phyloP scores from a whole-genome alignment of 2,888 invertebrate species.

The Teleogryllus oceanicus region DNA sequence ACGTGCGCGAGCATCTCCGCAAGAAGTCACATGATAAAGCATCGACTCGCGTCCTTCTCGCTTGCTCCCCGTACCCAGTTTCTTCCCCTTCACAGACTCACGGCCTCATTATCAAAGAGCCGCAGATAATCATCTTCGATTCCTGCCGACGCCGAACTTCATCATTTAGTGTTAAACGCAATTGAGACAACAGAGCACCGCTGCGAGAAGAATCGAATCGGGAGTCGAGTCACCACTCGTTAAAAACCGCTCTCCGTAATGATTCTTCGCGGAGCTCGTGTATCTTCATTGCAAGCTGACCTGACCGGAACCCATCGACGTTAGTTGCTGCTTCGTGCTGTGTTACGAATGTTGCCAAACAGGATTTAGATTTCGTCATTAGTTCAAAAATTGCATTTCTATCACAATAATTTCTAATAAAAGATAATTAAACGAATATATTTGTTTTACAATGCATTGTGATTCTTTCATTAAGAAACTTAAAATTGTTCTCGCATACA shows the following conservation, averaged over 20 bases:
- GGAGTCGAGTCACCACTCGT: neutral
- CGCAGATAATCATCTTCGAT: neutral
- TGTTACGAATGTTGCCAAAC: neutral
- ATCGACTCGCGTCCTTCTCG: neutral
- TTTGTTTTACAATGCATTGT: neutral
- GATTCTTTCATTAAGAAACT: neutral
- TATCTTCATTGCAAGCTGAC: neutral
- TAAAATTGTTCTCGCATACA: neutral
- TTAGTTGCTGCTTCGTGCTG: neutral
- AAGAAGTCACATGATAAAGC: neutral
- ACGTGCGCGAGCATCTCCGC: too few relatives aligned
- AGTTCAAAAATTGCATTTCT: too few relatives aligned
- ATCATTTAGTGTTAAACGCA: neutral
- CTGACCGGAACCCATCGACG: neutral
- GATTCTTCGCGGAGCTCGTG: conserved; percentile 1
- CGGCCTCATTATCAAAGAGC: neutral
- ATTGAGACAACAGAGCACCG: neutral
- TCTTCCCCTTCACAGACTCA: neutral
- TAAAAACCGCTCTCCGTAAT: neutral
- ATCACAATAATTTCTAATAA: too few relatives aligned
- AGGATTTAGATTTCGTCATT: too few relatives aligned
- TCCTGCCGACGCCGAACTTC: neutral
- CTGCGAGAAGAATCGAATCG: neutral
- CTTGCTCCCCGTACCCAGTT: neutral
- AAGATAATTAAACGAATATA: too few relatives aligned